A percentile compares a stretch with the other conserved stretches of the same genome.
Conservation (phyloP, 2,797 vertebrate genomes). For the Mormyrops attenuatus region DNA sequence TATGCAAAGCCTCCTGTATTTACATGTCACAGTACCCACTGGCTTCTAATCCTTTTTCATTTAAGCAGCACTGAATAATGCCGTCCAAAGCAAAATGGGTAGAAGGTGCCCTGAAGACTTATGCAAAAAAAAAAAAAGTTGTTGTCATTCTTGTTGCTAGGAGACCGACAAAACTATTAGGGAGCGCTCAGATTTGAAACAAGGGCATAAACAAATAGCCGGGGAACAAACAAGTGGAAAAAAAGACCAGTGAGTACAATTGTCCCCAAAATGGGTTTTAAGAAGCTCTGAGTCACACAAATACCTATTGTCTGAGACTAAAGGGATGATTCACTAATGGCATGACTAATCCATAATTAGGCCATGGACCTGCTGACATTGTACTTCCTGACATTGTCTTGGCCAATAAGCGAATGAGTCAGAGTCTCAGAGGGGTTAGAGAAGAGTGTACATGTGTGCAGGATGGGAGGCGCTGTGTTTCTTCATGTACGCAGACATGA, state of each 20-base stretch:
- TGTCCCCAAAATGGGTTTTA: not conserved
- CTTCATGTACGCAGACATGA: not conserved
- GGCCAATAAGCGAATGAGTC: not conserved
- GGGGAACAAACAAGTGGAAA: not conserved
- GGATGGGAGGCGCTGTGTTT: not conserved
- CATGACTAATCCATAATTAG: slow-evolving; percentile 6
- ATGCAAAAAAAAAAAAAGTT: not conserved
- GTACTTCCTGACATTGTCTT: slow-evolving; percentile 8
- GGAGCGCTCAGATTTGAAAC: not conserved
- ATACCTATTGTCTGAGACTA: slow-evolving; percentile 10
- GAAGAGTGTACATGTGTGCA: not conserved
- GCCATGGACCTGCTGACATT: not conserved
- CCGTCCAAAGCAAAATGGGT: not conserved
- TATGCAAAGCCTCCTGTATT: not conserved
- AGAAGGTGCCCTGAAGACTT: not conserved
- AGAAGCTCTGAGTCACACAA: slow-evolving; percentile 9
- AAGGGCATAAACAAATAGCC: not conserved
- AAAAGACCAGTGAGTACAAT: not conserved
- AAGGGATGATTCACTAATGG: slow-evolving; percentile 14
- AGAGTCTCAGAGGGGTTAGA: not conserved
- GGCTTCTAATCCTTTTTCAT: not conserved
- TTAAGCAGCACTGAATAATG: not conserved
- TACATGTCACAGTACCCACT: not conserved
- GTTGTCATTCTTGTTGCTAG: not conserved
- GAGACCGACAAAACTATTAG: slow-evolving; percentile 9